Evolutionary conservation across 1,140 invertebrate genomes (phyloP).

Genomic region (Psix sp.): DNA sequence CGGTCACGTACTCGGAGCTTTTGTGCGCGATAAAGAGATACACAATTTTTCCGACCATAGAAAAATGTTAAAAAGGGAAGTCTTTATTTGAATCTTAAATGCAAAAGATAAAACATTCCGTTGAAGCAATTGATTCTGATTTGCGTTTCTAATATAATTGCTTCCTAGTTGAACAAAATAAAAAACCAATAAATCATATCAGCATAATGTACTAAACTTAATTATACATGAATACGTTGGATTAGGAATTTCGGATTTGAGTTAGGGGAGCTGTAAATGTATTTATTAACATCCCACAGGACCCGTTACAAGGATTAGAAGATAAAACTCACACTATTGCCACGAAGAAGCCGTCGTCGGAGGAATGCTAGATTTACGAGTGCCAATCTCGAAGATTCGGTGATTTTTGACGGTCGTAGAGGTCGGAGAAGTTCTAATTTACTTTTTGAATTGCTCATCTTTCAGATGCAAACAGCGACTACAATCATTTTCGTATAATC

Average conservation of each 20-base stretch:
- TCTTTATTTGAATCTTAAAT: too few species aligned
- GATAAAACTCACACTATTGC: constrained; percentile 53
- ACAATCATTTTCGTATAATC: too few species aligned
- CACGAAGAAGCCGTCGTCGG: constrained; percentile 41
- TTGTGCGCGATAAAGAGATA: constrained; percentile 55
- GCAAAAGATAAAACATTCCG: too few species aligned
- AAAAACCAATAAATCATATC: constrained; percentile 31
- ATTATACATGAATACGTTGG: constrained; percentile 54
- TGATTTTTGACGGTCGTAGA: constrained; percentile 30
- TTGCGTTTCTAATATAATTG: too few species aligned
- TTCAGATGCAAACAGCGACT: too few species aligned
- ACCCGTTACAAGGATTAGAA: constrained; percentile 53
- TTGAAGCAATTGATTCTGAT: too few species aligned
- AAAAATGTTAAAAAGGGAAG: constrained; percentile 3
- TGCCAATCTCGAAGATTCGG: constrained; percentile 50
- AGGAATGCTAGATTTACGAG: constrained; percentile 55
- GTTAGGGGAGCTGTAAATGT: constrained; percentile 57
- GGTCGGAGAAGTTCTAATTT: too few species aligned
- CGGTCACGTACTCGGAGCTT: constrained; percentile 64
- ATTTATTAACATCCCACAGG: constrained; percentile 62
- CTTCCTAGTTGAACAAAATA: too few species aligned
- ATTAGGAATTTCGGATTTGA: constrained; percentile 44
- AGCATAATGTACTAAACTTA: constrained; percentile 28
- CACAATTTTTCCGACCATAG: constrained; percentile 28
- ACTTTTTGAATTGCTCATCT: too few species aligned